Evolutionary conservation across 2,888 invertebrate species (phyloP).

Genomic region (Calameuta filiformis): DNA sequence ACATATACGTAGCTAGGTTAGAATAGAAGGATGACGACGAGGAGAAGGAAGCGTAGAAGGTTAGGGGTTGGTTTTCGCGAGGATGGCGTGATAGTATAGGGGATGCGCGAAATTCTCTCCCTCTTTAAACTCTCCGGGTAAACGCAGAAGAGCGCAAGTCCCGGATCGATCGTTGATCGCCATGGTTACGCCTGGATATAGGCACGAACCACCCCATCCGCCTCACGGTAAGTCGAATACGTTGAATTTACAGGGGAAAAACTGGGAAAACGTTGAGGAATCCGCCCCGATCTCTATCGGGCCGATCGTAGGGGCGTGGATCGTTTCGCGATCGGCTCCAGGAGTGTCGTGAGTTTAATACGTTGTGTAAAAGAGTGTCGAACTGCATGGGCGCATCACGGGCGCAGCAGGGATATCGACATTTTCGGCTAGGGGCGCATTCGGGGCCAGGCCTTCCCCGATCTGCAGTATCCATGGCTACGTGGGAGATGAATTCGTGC

Average conservation of each 20-base stretch:
- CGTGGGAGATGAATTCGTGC: constrained; percentile 48
- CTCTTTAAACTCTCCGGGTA: constrained; percentile 12
- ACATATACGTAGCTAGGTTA: neutral
- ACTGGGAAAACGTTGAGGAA: neutral
- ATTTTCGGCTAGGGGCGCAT: constrained; percentile 62
- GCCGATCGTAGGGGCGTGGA: constrained; percentile 4
- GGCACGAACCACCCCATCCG: constrained; percentile 30
- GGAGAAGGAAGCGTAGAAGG: neutral
- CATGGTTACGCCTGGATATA: constrained; percentile 57
- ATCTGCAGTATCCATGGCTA: constrained; percentile 55
- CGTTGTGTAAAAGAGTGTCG: constrained; percentile 20
- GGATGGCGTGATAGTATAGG: neutral
- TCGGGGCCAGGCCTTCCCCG: constrained; percentile 46
- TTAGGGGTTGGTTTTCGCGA: neutral
- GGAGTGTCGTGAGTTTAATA: neutral
- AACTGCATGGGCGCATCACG: constrained; percentile 49
- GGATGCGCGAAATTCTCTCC: neutral
- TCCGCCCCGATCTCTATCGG: constrained; percentile 9
- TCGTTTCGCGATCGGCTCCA: constrained; percentile 4
- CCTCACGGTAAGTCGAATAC: constrained; percentile 32
- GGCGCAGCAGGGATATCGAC: constrained; percentile 59
- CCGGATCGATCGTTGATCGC: constrained; percentile 59
- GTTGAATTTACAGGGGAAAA: constrained; percentile 17
- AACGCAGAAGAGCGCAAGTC: constrained; percentile 48
- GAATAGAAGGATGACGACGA: neutral